phyloP scores from a whole-genome alignment of 2,888 invertebrate species.

The Schizotus pectinicornis region DNA sequence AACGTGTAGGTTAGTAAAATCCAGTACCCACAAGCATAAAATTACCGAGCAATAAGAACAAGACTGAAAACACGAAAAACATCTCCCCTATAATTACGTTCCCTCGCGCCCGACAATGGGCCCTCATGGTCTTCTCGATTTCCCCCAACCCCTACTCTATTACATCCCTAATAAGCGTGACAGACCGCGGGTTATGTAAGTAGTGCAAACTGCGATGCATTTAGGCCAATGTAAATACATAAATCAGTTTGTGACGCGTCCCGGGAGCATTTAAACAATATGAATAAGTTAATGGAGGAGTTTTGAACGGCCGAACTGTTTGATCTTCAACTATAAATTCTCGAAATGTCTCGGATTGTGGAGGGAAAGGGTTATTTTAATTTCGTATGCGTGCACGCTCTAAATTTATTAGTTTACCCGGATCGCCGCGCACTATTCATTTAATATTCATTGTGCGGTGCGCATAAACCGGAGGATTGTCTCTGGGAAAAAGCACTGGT shows the following conservation, averaged over 20 bases:
- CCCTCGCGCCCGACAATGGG: conserved; percentile 33
- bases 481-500: no score
- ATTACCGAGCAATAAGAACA: no score
- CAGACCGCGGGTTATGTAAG: conserved; percentile 32
- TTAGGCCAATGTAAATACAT: conserved; percentile 45
- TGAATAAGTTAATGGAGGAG: conserved; percentile 28
- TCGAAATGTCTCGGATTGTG: conserved; percentile 7
- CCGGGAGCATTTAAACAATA: conserved; percentile 42
- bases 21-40: no score
- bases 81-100: conserved; percentile 19
- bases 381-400: conserved; percentile 23
- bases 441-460: not conserved
- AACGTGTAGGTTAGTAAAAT: no score
- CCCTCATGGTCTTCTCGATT: conserved; percentile 45
- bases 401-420: conserved; percentile 6
- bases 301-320: conserved; percentile 16
- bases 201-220: conserved; percentile 27
- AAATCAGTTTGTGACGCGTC: conserved; percentile 41
- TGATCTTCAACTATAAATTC: conserved; percentile 26
- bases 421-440: not conserved
- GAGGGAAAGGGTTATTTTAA: conserved; percentile 22
- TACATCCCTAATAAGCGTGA: conserved; percentile 41
- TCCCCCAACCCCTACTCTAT: conserved; percentile 40
- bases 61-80: no score
- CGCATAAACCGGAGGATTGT: not conserved